Evolutionary conservation across 2,888 invertebrate genomes (phyloP), one percentile per base, ranked within the genome.

Genomic region (Seira musarum): DNA sequence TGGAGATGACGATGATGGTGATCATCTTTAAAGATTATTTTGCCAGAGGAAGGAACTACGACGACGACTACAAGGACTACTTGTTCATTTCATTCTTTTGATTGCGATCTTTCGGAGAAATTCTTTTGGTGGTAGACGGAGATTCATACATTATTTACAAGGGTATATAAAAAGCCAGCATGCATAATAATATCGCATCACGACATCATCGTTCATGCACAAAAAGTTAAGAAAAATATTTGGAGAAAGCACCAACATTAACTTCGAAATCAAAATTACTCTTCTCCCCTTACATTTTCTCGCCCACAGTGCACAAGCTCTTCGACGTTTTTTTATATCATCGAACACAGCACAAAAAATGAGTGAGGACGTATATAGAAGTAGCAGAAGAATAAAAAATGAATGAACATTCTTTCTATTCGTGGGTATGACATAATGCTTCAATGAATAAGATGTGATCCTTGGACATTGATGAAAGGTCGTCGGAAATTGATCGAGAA

Each of bases 371-470:
- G 8, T 60, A 60, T 60, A 60, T 60, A 60, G 60, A 53, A 53
- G 53, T 30, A 35, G 40, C 24, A 68, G 60, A 74, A 66, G 53
- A 75, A 75, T 75, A 67, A 75, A 72, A 69, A 81, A 77, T 81
- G 69, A 72, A 73, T 73, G 65, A 77, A 49, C 57, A 81, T 46
- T 69, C 64, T 67, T 21, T 73, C 77, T 81, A 81, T 81, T 81
- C 81, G 74, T 77, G 81, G 77, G 61, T 73, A 81, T 81, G 81
- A 81, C 81, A 77, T 81, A 81, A 77, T 81, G 69, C 68, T 46
- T 19, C 66, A n/a, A 17, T 21, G 8, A 5, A 30, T 5, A 30
- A 19, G 10, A 35, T 40, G 25, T 35, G 66, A 66, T 66, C 66
- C 66, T 66, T 66, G 66, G 35, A 8, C 66, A 66, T n/a, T 35